Percentiles rank a stretch among this genome's conserved stretches.
These are phyloP conservation scores for Cyclina sinensis DNA, from an alignment of 1,140 invertebrate species.

Conservation along the genomic window DNA sequence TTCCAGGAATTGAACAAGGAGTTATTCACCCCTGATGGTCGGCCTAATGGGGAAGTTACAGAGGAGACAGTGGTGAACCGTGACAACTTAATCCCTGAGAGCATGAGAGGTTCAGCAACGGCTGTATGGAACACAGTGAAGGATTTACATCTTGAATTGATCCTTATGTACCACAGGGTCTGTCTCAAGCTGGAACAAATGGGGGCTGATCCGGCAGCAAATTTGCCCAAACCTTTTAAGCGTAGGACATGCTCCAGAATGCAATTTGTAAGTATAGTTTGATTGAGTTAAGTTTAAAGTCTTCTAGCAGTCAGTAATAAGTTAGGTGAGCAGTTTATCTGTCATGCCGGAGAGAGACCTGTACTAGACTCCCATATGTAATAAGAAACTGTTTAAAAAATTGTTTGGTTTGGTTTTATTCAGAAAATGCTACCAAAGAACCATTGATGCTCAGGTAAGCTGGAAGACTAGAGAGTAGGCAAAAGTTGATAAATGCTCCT, in stretches of 20 bases:
- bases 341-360: too few relatives aligned
- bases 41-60: constrained; percentile 54
- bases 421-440: too few relatives aligned
- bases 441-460: too few relatives aligned
- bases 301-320: too few relatives aligned
- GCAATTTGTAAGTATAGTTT: constrained; percentile 67
- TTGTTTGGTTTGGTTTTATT: too few relatives aligned
- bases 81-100: constrained; percentile 70
- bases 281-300: too few relatives aligned
- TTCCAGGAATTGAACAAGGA: constrained; percentile 83
- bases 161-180: constrained; percentile 85
- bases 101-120: constrained; percentile 74
- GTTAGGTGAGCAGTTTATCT: too few relatives aligned
- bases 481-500: too few relatives aligned
- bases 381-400: too few relatives aligned
- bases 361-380: too few relatives aligned
- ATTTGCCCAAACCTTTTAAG: constrained; percentile 73
- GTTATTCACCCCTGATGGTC: constrained; percentile 76
- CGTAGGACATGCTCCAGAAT: constrained; percentile 73
- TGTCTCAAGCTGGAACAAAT: constrained; percentile 83
- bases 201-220: constrained; percentile 68
- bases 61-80: constrained; percentile 62
- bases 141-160: constrained; percentile 85
- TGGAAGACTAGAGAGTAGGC: too few relatives aligned
- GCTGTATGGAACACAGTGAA: constrained; percentile 85